Evolutionary conservation across 2,113 vertebrate species (phyloP), one percentile per base, ranked within the genome.

Genomic region (Pandion haliaetus): DNA sequence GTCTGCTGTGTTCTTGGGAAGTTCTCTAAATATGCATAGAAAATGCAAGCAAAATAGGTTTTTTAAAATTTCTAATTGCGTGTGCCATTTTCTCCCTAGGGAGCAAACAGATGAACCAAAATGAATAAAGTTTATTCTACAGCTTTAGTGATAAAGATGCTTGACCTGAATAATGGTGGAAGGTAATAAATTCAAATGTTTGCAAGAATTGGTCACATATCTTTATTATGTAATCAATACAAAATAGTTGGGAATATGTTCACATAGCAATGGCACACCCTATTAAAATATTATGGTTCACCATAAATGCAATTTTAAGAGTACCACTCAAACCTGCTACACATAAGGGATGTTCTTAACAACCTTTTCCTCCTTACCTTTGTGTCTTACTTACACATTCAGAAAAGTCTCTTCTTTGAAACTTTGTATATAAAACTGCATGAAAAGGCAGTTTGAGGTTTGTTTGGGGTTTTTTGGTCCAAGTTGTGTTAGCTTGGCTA

Each of bases 81-180:
- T 86, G 24, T 86, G 61, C 63, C 0, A 0, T 62, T 94, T 95
- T 91, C 70, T 95, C 78, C 65, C 74, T 55, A 47, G 82, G 67
- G 72, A 90, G 63, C 26, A 74, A 97, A 65, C 69, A 94, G 87
- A 84, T 93, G 73, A 94, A 91, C 92, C 47, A 76, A 96, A 95
- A 88, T 90, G 89, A 92, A 92, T 86, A 88, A 88, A 61, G 71
- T 84, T 90, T 91, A 87, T 95, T 92, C 74, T 93, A 66, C 71
- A 91, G 62, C 81, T 90, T 94, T 45, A 82, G 34, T 45, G 67
- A 89, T 94, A 95, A 95, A 80, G 73, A 69, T 72, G 61, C 86
- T 94, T 93, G 86, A 95, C 91, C 87, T 94, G 82, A 91, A 90
- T 95, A 86, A 81, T 50, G 69, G 57, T 78, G 31, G 67, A 82